These are phyloP conservation scores for Clarias batrachus DNA, from an alignment of 2,113 vertebrate genomes.

Conservation along the genomic window DNA sequence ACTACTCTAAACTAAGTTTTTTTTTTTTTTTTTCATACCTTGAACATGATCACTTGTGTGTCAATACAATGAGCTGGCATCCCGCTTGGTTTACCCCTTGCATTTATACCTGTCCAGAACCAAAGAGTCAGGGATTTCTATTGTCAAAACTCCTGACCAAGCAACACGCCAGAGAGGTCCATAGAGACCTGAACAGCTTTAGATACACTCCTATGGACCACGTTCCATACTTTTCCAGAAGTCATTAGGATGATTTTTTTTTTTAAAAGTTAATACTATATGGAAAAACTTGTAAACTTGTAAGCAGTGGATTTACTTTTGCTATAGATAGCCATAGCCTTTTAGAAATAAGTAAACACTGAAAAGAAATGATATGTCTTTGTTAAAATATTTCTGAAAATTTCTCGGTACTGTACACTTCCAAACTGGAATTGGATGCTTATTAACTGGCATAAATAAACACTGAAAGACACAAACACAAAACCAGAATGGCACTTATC, in stretches of 20 bases:
- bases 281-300: too few species aligned
- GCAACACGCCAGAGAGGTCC: neutral
- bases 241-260: neutral
- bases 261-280: neutral
- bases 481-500: neutral
- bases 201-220: neutral
- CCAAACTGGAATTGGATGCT: neutral
- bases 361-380: neutral
- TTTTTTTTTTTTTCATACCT: neutral
- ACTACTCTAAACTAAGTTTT: too few species aligned
- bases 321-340: neutral
- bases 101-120: conserved; percentile 23
- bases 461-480: neutral
- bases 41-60: conserved; percentile 1
- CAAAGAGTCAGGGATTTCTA: neutral
- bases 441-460: neutral
- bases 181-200: neutral
- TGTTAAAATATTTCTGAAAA: neutral
- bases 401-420: neutral
- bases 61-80: neutral
- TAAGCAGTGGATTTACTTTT: neutral
- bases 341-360: neutral
- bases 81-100: neutral
- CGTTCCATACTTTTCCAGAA: neutral
- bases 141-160: conserved; percentile 16